These are phyloP conservation scores for Zaprionus capensis DNA, from an alignment of 1,140 invertebrate species.

Conservation along the genomic window DNA sequence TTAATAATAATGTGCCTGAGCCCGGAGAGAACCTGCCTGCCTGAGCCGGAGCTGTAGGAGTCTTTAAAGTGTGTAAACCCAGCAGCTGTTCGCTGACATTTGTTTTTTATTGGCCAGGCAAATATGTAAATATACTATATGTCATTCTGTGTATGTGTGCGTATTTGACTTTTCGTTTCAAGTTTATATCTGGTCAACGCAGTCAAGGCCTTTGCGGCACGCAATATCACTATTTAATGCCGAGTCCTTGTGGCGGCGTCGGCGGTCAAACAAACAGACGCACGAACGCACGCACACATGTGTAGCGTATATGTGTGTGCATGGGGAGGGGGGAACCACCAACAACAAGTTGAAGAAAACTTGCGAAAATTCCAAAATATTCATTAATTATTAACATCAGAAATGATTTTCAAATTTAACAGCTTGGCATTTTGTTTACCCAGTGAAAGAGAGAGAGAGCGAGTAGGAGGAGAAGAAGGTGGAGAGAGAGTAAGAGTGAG, in stretches of 20 bases:
- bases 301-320: background rate
- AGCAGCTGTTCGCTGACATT: conserved; percentile 64
- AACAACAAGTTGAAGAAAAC: conserved; percentile 15
- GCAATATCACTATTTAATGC: conserved; percentile 68
- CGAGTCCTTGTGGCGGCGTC: conserved; percentile 53
- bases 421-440: conserved; percentile 66
- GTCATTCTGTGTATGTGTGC: background rate
- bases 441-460: conserved; percentile 34
- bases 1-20: conserved; percentile 74
- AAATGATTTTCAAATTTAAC: conserved; percentile 50
- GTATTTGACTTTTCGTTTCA: conserved; percentile 69
- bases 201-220: conserved; percentile 72
- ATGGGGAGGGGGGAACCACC: background rate
- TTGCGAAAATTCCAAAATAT: conserved; percentile 15
- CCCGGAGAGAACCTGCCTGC: background rate
- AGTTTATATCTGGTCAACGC: conserved; percentile 63
- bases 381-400: conserved; percentile 35
- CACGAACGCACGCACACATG: background rate
- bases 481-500: background rate
- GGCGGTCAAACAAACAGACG: conserved; percentile 8
- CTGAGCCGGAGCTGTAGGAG: conserved; percentile 15
- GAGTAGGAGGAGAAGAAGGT: conserved; percentile 1
- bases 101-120: conserved; percentile 50
- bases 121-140: conserved; percentile 11
- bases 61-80: conserved; percentile 44